Conservation (phyloP, 2,888 invertebrate species). For the Coleophora deauratella region DNA sequence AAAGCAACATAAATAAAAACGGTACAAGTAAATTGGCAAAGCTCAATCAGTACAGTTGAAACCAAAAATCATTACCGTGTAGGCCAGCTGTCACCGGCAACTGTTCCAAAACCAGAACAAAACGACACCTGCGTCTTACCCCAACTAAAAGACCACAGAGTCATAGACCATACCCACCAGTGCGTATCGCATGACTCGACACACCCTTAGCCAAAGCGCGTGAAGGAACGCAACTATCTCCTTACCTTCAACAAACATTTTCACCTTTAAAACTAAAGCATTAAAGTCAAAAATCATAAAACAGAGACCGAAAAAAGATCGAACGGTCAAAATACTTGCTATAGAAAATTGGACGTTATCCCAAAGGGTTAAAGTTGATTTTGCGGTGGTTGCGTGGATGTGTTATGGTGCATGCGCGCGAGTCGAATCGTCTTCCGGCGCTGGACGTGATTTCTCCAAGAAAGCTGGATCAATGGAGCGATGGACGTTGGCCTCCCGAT, state of each 20-base stretch:
- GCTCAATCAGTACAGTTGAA: too few species aligned
- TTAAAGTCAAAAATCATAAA: conserved; percentile 1
- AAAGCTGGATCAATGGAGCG: conserved; percentile 66
- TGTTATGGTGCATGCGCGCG: conserved; percentile 61
- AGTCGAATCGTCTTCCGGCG: conserved; percentile 69
- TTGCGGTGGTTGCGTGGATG: conserved; percentile 22
- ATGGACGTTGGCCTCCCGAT: conserved; percentile 64
- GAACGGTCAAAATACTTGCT: too few species aligned
- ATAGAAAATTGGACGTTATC: not conserved
- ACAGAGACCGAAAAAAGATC: too few species aligned
- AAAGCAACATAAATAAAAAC: too few species aligned
- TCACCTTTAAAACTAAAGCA: not conserved
- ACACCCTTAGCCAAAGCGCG: conserved; percentile 49
- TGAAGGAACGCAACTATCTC: conserved; percentile 36
- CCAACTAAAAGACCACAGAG: conserved; percentile 12
- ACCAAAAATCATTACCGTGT: too few species aligned
- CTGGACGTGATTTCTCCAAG: conserved; percentile 69
- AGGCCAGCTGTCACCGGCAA: too few species aligned
- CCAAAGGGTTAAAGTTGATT: not conserved
- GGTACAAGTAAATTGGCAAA: too few species aligned
- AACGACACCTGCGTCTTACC: conserved; percentile 13
- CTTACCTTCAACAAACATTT: not conserved
- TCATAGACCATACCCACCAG: conserved; percentile 39
- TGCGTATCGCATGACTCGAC: conserved; percentile 63
- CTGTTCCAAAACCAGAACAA: not conserved